A percentile compares a stretch with the other conserved stretches of the same genome.
Evolutionary conservation across 2,113 vertebrate genomes (phyloP).

Genomic region (Ammodytes marinus): DNA sequence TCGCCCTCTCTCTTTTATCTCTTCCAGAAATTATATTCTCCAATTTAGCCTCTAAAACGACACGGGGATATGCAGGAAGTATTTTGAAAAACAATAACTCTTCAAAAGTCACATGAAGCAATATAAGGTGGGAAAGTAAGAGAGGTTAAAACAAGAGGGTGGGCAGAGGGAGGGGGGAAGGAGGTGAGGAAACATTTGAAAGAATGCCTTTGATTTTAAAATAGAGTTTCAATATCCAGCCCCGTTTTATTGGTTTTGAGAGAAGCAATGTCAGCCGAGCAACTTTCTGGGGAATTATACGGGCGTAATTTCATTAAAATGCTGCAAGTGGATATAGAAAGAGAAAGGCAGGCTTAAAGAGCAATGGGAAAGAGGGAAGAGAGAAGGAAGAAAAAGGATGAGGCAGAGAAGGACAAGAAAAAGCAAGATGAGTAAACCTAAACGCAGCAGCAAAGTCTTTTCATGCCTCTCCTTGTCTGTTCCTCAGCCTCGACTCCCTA

Average conservation of each 20-base stretch:
- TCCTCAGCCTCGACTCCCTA: slow-evolving; percentile 48
- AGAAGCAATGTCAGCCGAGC: slow-evolving; percentile 63
- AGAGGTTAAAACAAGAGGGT: slow-evolving; percentile 5
- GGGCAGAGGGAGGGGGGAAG: no score
- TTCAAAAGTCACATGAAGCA: slow-evolving; percentile 29
- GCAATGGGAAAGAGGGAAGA: slow-evolving; percentile 26
- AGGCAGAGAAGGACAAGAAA: slow-evolving; percentile 32
- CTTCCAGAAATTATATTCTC: slow-evolving; percentile 60
- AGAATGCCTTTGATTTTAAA: slow-evolving; percentile 32
- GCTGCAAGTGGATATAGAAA: slow-evolving; percentile 40
- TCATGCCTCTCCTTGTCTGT: slow-evolving; percentile 50
- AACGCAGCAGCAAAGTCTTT: slow-evolving; percentile 47
- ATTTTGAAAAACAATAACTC: slow-evolving; percentile 36
- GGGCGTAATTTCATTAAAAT: slow-evolving; percentile 75
- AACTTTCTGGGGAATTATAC: slow-evolving; percentile 68
- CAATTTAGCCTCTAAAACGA: slow-evolving; percentile 59
- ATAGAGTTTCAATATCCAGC: slow-evolving; percentile 48
- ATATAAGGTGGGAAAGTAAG: slow-evolving; percentile 8
- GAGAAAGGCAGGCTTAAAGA: slow-evolving; percentile 50
- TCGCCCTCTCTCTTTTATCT: slow-evolving; percentile 33
- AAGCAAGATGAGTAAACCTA: slow-evolving; percentile 56
- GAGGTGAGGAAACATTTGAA: slow-evolving; percentile 1
- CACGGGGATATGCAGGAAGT: slow-evolving; percentile 30
- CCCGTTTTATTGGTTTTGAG: slow-evolving; percentile 61
- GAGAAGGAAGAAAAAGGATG: slow-evolving; percentile 17